A percentile compares a stretch with the other conserved stretches of the same genome.
phyloP scores from a whole-genome alignment of 2,113 vertebrate genomes.

The Gallinago paraguaiae region DNA sequence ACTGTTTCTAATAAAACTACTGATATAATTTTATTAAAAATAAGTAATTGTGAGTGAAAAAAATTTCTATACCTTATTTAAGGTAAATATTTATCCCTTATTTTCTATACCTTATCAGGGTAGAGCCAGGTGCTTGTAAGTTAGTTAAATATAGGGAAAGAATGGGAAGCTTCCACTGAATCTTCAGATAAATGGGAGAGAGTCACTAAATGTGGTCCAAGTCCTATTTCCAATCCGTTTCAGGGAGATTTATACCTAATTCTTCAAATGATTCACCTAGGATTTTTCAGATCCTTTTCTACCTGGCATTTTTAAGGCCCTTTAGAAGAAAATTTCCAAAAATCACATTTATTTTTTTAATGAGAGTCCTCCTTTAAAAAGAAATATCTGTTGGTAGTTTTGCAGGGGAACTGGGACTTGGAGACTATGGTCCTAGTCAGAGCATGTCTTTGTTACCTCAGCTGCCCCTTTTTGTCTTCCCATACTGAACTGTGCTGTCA shows the following conservation, averaged over 20 bases:
- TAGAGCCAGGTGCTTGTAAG: not conserved
- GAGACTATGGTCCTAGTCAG: not conserved
- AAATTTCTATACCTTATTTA: not conserved
- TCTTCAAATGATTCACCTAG: not conserved
- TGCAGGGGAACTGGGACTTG: not conserved
- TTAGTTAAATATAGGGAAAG: not conserved
- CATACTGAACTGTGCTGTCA: not conserved
- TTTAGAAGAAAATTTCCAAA: not conserved
- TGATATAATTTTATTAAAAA: not conserved
- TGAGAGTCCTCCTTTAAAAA: not conserved
- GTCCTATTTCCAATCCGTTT: not conserved
- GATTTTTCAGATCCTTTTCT: not conserved
- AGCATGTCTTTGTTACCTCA: not conserved
- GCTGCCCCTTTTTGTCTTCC: slow-evolving; percentile 12
- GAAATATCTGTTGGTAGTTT: not conserved
- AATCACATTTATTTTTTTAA: not conserved
- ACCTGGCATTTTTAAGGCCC: not conserved
- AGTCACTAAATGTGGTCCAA: not conserved
- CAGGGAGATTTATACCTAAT: not conserved
- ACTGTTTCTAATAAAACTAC: not conserved
- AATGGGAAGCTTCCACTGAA: not conserved
- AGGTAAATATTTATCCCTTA: not conserved
- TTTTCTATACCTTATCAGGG: not conserved
- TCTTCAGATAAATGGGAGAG: not conserved
- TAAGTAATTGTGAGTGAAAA: not conserved